These are phyloP conservation scores for Cirrhinus mrigala DNA, from an alignment of 2,797 vertebrate genomes.

Conservation along the genomic window DNA sequence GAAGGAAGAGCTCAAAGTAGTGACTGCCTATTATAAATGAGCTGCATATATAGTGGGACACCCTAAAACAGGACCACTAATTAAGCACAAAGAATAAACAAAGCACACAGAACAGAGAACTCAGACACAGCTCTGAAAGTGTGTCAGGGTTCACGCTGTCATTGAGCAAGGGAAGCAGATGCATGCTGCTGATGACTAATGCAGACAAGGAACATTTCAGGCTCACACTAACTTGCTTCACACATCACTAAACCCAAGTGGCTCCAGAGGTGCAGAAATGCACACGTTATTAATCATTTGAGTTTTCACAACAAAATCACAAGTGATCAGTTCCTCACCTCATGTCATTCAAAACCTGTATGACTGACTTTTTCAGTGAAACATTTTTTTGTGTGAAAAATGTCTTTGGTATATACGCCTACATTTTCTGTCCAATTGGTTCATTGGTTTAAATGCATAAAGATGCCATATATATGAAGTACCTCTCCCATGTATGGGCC, in stretches of 20 bases:
- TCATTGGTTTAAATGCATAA: too few relatives aligned
- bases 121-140: conserved; percentile 28
- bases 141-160: conserved; percentile 44
- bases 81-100: conserved; percentile 8
- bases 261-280: neutral
- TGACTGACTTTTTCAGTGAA: neutral
- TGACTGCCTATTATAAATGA: neutral
- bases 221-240: neutral
- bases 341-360: neutral
- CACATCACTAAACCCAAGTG: neutral
- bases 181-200: conserved; percentile 46
- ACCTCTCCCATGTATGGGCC: too few relatives aligned
- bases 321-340: neutral
- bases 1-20: conserved; percentile 21
- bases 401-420: neutral
- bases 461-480: too few relatives aligned
- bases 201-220: neutral
- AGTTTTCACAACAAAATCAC: neutral
- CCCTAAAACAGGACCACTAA: neutral
- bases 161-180: conserved; percentile 42
- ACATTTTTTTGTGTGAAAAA: too few relatives aligned
- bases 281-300: neutral
- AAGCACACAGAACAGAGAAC: neutral
- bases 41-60: conserved; percentile 16
- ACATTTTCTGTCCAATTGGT: too few relatives aligned